Evolutionary conservation across 2,797 vertebrate genomes (phyloP).

Genomic region (Morelia viridis): DNA sequence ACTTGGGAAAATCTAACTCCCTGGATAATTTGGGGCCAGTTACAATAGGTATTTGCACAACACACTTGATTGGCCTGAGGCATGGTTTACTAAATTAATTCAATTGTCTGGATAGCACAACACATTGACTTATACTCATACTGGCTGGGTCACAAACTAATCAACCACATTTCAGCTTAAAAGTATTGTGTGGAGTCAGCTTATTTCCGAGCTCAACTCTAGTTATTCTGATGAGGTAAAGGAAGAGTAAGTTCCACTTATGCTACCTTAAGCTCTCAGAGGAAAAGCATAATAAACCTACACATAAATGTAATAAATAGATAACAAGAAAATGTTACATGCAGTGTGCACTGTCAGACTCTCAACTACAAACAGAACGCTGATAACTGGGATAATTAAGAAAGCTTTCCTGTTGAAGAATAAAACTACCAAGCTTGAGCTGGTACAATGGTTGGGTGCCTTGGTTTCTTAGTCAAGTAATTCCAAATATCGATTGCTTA

Average conservation of each 20-base stretch:
- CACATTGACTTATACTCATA: background rate
- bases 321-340: background rate
- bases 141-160: background rate
- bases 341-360: background rate
- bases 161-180: background rate
- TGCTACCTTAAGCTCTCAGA: background rate
- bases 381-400: background rate
- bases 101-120: background rate
- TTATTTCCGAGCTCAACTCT: background rate
- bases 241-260: background rate
- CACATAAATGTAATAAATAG: background rate
- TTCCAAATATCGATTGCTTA: background rate
- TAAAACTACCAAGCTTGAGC: background rate
- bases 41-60: background rate
- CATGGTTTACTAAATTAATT: background rate
- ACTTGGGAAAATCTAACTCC: background rate
- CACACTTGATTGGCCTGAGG: background rate
- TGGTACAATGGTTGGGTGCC: background rate
- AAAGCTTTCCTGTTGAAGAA: background rate
- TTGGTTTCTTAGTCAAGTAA: background rate
- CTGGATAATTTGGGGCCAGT: background rate
- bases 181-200: background rate
- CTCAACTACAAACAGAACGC: background rate
- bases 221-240: background rate
- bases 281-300: background rate